Evolutionary conservation across 2,113 vertebrate genomes (phyloP).

Genomic region (Noturus placidus): DNA sequence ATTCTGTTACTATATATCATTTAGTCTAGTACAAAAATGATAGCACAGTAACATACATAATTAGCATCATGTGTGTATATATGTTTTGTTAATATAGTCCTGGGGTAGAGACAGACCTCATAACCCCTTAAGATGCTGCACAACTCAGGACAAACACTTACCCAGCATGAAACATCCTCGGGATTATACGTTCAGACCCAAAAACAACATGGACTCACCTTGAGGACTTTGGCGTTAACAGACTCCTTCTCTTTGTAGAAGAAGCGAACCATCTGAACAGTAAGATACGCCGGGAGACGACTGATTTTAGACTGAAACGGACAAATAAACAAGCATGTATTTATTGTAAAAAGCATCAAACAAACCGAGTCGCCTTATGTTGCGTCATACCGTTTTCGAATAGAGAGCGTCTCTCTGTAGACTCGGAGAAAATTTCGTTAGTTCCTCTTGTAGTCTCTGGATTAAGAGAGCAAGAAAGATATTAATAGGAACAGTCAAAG

Average conservation of each 20-base stretch:
- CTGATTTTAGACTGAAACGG: conserved; percentile 88
- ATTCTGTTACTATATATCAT: not conserved
- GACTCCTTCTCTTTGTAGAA: conserved; percentile 99
- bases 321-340: not conserved
- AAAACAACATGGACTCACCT: conserved; percentile 70
- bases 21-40: too few relatives aligned
- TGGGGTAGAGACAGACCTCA: not conserved
- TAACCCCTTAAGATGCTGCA: not conserved
- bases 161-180: too few relatives aligned
- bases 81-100: too few relatives aligned
- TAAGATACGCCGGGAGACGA: conserved; percentile 92
- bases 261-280: conserved; percentile 98
- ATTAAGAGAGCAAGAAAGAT: conserved; percentile 24
- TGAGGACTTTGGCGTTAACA: conserved; percentile 99
- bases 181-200: too few relatives aligned
- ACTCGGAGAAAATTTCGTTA: conserved; percentile 92
- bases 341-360: not conserved
- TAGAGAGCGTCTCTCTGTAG: conserved; percentile 96
- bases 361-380: not conserved
- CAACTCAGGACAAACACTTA: not conserved
- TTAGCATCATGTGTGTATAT: too few relatives aligned
- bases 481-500: too few relatives aligned
- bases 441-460: conserved; percentile 97
- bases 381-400: conserved; percentile 86
- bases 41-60: too few relatives aligned